Percentiles rank a stretch among this genome's conserved stretches.
phyloP scores from a whole-genome alignment of 2,113 vertebrate genomes.

The Leptobrachium leishanense region DNA sequence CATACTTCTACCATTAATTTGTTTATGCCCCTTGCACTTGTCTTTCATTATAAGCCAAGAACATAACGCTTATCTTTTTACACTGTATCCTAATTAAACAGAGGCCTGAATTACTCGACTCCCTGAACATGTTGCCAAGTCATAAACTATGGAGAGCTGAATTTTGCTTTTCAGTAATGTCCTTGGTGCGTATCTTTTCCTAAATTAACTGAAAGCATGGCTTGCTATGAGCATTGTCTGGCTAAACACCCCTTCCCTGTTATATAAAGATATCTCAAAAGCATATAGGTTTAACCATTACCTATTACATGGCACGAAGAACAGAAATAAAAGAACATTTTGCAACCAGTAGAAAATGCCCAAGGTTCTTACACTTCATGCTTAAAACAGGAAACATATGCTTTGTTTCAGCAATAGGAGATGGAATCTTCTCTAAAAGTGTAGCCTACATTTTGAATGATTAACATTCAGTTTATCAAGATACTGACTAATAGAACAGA shows the following conservation, averaged over 20 bases:
- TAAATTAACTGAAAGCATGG: conserved; percentile 15
- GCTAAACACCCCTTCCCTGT: not conserved
- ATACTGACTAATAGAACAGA: too few relatives aligned
- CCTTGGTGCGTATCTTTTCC: conserved; percentile 41
- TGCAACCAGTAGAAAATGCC: too few relatives aligned
- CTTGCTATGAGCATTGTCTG: not conserved
- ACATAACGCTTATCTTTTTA: not conserved
- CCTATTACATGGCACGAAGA: too few relatives aligned
- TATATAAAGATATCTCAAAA: too few relatives aligned
- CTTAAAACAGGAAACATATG: too few relatives aligned
- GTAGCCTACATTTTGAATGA: too few relatives aligned
- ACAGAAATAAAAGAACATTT: too few relatives aligned
- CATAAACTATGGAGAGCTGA: not conserved
- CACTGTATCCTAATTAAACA: conserved; percentile 44
- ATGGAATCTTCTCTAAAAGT: too few relatives aligned
- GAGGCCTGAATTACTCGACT: conserved; percentile 42
- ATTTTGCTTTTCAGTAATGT: conserved; percentile 48
- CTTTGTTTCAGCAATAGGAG: too few relatives aligned
- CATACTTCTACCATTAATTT: not conserved
- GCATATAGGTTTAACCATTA: too few relatives aligned
- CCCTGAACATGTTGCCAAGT: conserved; percentile 43
- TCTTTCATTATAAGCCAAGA: conserved; percentile 12
- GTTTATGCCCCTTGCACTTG: not conserved
- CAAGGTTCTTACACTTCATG: too few relatives aligned
- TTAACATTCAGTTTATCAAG: too few relatives aligned